phyloP scores from a whole-genome alignment of 2,888 invertebrate genomes.

The Pristionchus mayeri region DNA sequence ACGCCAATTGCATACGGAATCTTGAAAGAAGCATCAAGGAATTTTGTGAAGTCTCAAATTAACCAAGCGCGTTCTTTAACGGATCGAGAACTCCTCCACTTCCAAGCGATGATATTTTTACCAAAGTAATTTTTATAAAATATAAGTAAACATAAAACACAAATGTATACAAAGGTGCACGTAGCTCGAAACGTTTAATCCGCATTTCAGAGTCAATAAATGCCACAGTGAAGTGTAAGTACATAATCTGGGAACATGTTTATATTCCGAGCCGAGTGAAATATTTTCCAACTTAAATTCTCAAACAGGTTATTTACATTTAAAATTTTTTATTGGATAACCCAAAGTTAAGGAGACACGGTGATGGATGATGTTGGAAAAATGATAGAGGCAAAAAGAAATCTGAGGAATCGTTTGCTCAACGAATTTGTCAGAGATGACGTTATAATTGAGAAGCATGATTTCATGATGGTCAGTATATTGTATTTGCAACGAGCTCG shows the following conservation, averaged over 20 bases:
- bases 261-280: conserved; percentile 49
- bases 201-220: not conserved
- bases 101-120: conserved; percentile 65
- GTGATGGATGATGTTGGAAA: not conserved
- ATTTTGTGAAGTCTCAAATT: conserved; percentile 63
- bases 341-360: not conserved
- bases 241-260: conserved; percentile 50
- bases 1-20: conserved; percentile 50
- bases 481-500: too few species aligned
- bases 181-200: too few species aligned
- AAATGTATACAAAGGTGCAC: too few species aligned
- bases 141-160: too few species aligned
- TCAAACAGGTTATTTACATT: not conserved
- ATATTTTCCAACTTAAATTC: not conserved
- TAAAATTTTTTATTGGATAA: not conserved
- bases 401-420: conserved; percentile 59
- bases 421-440: conserved; percentile 53
- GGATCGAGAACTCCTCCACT: conserved; percentile 60
- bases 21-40: conserved; percentile 56
- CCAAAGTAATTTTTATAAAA: conserved; percentile 49
- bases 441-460: conserved; percentile 56
- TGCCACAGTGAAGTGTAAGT: conserved; percentile 51
- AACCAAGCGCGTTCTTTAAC: conserved; percentile 58
- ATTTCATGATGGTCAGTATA: conserved; percentile 59
- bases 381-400: conserved; percentile 10